Conservation (phyloP, 1,140 invertebrate genomes). For the Leptopilina boulardi region DNA sequence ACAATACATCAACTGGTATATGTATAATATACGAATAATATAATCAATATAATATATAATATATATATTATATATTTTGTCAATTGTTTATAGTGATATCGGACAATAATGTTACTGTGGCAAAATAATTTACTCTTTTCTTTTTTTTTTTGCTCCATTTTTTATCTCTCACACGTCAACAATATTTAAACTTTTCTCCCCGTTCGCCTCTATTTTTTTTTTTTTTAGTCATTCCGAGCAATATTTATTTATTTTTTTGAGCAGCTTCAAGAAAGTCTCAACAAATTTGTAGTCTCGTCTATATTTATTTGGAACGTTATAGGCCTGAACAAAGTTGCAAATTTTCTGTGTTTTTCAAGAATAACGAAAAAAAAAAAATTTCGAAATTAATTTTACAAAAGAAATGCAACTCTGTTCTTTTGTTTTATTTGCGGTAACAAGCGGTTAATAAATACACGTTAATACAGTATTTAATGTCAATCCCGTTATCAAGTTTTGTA, state of each 20-base stretch:
- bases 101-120: constrained; percentile 43
- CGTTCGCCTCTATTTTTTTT: not conserved
- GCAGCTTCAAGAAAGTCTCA: constrained; percentile 32
- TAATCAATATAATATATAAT: constrained; percentile 47
- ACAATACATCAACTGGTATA: constrained; percentile 48
- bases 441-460: not conserved
- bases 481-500: not conserved
- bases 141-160: not conserved
- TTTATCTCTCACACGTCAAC: constrained; percentile 3
- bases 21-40: constrained; percentile 45
- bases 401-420: constrained; percentile 8
- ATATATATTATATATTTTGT: constrained; percentile 42
- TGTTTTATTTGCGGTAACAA: constrained; percentile 16
- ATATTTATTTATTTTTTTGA: not conserved
- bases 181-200: constrained; percentile 26
- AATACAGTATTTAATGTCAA: not conserved
- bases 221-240: constrained; percentile 24
- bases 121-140: constrained; percentile 34
- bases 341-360: not conserved
- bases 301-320: constrained; percentile 10
- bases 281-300: constrained; percentile 8
- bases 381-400: not conserved
- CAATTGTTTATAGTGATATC: constrained; percentile 50
- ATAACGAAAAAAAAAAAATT: not conserved
- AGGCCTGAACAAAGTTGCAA: not conserved